Evolutionary conservation across 2,797 vertebrate species (phyloP), one percentile per base, ranked within the genome.

Genomic region (Oryzias dopingdopingensis): DNA sequence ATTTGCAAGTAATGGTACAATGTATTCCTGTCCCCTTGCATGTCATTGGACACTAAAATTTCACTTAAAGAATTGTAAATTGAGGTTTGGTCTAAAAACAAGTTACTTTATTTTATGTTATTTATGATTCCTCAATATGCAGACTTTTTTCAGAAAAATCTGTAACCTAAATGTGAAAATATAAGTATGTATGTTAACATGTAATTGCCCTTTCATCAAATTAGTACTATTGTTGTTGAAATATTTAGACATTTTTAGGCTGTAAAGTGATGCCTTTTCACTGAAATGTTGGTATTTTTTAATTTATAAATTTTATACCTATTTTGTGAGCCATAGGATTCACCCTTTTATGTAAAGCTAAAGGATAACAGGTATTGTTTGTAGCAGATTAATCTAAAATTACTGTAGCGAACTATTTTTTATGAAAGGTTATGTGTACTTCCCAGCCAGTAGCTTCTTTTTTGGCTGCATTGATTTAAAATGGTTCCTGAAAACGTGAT

Each of bases 311-410:
- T 49, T 51, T 4, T 0, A 42, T 10, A 44, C 44, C 26, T 55
- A n/a, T 50, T 42, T 49, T 29, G 47, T 70, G n/a, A 56, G 7
- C 51, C 63, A 23, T 22, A 6, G 18, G 20, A n/a, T 23, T 10
- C 13, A 14, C 10, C 32, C 32, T 37, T 37, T 37, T 13, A 37
- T 13, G 32, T 12, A 32, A 2, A 32, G 8, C 29, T 32, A 32
- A 32, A 32, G 10, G 8, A 8, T 10, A 37, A 37, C 32, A 37
- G 10, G 10, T 37, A 2, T 22, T 46, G n/a, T 5, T 46, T 46
- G n/a, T 2, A 22, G 4, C 5, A 20, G 18, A 45, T 45, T 45
- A n/a, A 7, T 46, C 13, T 51, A 20, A 12, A 32, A 12, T 12
- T 37, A 37, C 32, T 37, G 2, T 40, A 41, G 13, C 2, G 1